phyloP scores from a whole-genome alignment of 2,797 vertebrate genomes.

The Melanotaenia maccullochi region DNA sequence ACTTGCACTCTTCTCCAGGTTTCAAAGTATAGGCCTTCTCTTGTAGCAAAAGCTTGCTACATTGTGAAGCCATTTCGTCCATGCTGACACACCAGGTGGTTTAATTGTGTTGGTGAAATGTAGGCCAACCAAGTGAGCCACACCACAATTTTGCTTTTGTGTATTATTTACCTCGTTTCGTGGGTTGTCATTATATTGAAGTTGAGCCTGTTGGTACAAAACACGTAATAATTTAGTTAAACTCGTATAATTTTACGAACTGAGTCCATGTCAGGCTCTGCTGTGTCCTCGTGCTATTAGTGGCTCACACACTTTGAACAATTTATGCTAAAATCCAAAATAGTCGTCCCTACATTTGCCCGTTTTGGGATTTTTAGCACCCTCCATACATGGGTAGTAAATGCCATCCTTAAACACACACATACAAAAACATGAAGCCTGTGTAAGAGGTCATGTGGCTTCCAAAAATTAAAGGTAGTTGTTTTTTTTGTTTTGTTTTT shows the following conservation, averaged over 20 bases:
- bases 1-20: slow-evolving; percentile 22
- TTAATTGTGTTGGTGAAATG: slow-evolving; percentile 79
- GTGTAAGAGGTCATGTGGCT: slow-evolving; percentile 15
- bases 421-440: background rate
- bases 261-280: slow-evolving; percentile 11
- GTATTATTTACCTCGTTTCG: background rate
- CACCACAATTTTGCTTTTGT: slow-evolving; percentile 29
- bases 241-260: slow-evolving; percentile 19
- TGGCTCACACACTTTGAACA: slow-evolving; percentile 18
- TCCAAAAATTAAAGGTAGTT: slow-evolving; percentile 29
- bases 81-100: slow-evolving; percentile 81
- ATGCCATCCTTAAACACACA: background rate
- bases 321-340: slow-evolving; percentile 6
- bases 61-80: slow-evolving; percentile 66
- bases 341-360: background rate
- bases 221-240: slow-evolving; percentile 12
- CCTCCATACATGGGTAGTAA: background rate
- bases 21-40: slow-evolving; percentile 48
- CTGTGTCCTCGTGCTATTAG: slow-evolving; percentile 28
- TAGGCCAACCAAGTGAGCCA: slow-evolving; percentile 70
- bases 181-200: slow-evolving; percentile 12
- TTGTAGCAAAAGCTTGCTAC: slow-evolving; percentile 50
- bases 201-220: background rate
- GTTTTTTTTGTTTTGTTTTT: slow-evolving; percentile 11
- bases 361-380: background rate